These are phyloP conservation scores for Xenus cinereus DNA, from an alignment of 2,113 vertebrate species.

Conservation along the genomic window DNA sequence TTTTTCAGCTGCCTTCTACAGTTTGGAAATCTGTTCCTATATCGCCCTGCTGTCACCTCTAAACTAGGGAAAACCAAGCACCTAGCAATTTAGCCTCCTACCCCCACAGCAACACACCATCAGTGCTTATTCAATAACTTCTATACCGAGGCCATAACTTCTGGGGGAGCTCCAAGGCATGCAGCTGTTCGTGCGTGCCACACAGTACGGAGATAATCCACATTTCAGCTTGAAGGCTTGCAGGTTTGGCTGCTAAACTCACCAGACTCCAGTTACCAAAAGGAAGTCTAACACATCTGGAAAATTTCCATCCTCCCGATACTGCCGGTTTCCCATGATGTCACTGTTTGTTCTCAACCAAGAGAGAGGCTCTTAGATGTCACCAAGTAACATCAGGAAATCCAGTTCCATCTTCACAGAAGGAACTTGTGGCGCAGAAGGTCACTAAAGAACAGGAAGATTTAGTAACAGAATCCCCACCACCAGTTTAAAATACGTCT, in stretches of 20 bases:
- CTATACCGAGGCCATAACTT: neutral
- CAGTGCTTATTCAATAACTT: neutral
- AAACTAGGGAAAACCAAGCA: neutral
- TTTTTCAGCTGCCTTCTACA: neutral
- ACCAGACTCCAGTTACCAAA: neutral
- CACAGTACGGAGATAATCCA: neutral
- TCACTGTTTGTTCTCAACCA: neutral
- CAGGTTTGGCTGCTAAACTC: neutral
- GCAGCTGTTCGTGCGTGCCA: fast-evolving
- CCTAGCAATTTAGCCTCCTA: neutral
- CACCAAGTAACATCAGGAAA: neutral
- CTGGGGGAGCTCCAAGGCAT: neutral
- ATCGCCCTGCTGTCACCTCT: neutral
- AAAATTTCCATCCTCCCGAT: neutral
- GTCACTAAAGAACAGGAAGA: neutral
- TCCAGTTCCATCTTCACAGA: neutral
- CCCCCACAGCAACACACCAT: neutral
- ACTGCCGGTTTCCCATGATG: neutral
- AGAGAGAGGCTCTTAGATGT: neutral
- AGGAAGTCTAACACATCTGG: neutral
- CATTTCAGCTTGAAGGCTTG: neutral
- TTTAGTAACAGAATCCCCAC: neutral
- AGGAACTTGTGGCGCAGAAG: neutral
- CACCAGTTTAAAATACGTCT: neutral
- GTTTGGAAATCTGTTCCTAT: neutral